Conservation (phyloP, 2,888 invertebrate species). For the Drosophila siamana region DNA sequence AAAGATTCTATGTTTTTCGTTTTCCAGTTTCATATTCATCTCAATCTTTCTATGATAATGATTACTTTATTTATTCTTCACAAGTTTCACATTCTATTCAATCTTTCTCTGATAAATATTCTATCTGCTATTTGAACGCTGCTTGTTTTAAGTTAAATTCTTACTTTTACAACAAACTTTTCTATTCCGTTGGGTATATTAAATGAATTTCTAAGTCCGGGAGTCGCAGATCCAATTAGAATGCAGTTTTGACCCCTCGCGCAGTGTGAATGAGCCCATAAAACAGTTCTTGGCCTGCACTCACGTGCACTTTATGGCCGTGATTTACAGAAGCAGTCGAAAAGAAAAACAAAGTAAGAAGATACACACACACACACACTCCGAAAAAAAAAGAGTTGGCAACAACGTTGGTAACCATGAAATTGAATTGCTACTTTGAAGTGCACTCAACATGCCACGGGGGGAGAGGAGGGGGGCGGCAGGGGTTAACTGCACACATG, state of each 20-base stretch:
- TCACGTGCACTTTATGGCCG: slow-evolving; percentile 73
- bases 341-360: slow-evolving; percentile 7
- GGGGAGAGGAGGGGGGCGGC: slow-evolving; percentile 26
- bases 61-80: too few species aligned
- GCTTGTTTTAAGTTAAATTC: too few species aligned
- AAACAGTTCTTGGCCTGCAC: slow-evolving; percentile 36
- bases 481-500: slow-evolving; percentile 77
- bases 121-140: too few species aligned
- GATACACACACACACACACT: background rate
- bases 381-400: slow-evolving; percentile 21
- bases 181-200: background rate
- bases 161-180: too few species aligned
- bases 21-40: too few species aligned
- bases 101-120: too few species aligned
- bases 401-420: slow-evolving; percentile 73
- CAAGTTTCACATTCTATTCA: too few species aligned
- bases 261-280: slow-evolving; percentile 51
- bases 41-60: too few species aligned
- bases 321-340: slow-evolving; percentile 62
- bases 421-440: slow-evolving; percentile 83
- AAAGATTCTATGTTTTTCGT: too few species aligned
- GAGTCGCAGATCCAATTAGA: slow-evolving; percentile 26
- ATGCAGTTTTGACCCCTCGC: slow-evolving; percentile 44
- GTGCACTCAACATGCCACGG: slow-evolving; percentile 74
- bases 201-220: background rate